Conservation (phyloP, 2,113 vertebrate species). For the Phycodurus eques region DNA sequence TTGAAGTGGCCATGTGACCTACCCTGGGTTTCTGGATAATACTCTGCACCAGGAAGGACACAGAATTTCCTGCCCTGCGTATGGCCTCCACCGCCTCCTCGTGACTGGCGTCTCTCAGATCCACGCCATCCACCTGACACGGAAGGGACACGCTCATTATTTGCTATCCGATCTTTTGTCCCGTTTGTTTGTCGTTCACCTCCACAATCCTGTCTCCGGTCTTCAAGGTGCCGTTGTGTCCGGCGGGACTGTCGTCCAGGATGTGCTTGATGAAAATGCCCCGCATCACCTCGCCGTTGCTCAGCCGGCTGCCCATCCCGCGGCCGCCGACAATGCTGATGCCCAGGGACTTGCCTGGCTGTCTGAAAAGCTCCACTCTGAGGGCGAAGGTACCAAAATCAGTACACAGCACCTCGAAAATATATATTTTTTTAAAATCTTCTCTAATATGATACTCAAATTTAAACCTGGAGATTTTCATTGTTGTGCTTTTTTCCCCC, state of each 20-base stretch:
- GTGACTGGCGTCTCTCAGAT: constrained; percentile 95
- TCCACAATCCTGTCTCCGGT: constrained; percentile 94
- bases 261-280: constrained; percentile 98
- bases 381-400: constrained; percentile 13
- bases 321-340: constrained; percentile 97
- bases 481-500: no score
- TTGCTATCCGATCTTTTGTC: not conserved
- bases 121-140: constrained; percentile 91
- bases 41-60: constrained; percentile 95
- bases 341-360: constrained; percentile 89
- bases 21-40: constrained; percentile 89
- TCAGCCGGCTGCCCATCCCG: constrained; percentile 96
- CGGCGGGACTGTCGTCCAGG: constrained; percentile 93
- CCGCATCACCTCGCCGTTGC: constrained; percentile 95
- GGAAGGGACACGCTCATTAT: not conserved
- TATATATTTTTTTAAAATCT: not conserved
- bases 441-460: not conserved
- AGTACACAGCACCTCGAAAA: not conserved
- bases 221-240: constrained; percentile 90
- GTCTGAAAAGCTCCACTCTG: constrained; percentile 92
- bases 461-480: no score
- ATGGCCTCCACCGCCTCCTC: constrained; percentile 99
- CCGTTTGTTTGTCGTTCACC: constrained; percentile 65
- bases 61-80: constrained; percentile 91
- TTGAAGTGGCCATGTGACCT: constrained; percentile 61